Base-by-base conservation (phyloP, 2,797 vertebrate species). In the Thalassophryne amazonica region DNA sequence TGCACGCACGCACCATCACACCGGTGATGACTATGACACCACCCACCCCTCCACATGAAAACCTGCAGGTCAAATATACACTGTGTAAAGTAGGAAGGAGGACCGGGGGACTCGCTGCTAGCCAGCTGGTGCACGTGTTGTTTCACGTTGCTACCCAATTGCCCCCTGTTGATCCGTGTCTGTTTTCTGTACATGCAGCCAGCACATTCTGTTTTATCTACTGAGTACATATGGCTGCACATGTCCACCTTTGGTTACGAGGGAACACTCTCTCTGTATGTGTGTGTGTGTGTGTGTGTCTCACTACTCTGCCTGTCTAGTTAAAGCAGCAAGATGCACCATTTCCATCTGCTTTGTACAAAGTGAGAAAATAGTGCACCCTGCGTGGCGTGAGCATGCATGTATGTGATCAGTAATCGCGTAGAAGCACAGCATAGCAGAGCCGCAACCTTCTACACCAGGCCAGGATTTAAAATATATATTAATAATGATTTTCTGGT, bases 311-410 rank as follows among this genome's bases (percentile, higher is more conserved):
- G 69, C 43, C 60, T 24, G 57, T 53, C 63, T 67, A 46, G 65
- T 76, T 71, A 73, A 63, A 60, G 74, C 66, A 77, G 59, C 43
- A 66, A 80, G 50, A 81, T 68, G 76, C 58, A 60, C 62, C 42
- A 52, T 66, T 70, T 77, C 77, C 79, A 84, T 77, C 81, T 81
- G 81, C 60, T 76, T 34, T 10, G 46, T 52, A 59, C 60, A 76
- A 72, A 74, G 36, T 56, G 31, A 60, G 62, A 62, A 73, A 66
- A 61, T 27, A 34, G 46, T 20, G 33, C 37, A 34, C 10, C 22
- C 28, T 37, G 7, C 19, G n/a, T 1, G 27, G 24, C 17, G n/a
- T 29, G 10, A 16, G 31, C 13, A 30, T 22, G 51, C 6, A 16
- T 34, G 43, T 24, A 5, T 41, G 52, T 21, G 51, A 66, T 73